Conservation (phyloP, 2,888 invertebrate species). For the Neoascia interrupta region DNA sequence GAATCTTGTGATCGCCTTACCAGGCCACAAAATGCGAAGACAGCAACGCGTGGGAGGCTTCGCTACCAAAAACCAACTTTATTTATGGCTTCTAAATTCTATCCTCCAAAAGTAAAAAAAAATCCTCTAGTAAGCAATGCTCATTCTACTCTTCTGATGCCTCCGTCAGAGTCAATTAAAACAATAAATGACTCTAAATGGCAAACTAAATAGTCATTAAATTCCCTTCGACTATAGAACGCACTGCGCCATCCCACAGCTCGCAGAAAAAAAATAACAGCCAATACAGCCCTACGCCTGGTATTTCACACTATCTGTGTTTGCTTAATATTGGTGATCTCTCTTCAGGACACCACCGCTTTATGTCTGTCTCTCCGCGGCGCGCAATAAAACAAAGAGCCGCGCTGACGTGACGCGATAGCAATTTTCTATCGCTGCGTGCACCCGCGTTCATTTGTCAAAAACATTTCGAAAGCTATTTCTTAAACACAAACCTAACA, state of each 20-base stretch:
- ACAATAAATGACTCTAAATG: slow-evolving; percentile 31
- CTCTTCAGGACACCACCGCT: slow-evolving; percentile 38
- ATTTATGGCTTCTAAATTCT: too few species aligned
- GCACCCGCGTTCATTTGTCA: slow-evolving; percentile 2
- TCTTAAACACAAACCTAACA: background rate
- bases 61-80: too few species aligned
- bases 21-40: too few species aligned
- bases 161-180: slow-evolving; percentile 27
- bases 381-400: background rate
- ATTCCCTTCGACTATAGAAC: slow-evolving; percentile 15
- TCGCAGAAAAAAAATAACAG: slow-evolving; percentile 47
- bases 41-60: too few species aligned
- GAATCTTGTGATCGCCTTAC: too few species aligned
- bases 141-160: too few species aligned
- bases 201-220: background rate
- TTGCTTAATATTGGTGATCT: slow-evolving; percentile 50
- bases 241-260: slow-evolving; percentile 4
- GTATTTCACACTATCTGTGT: slow-evolving; percentile 65
- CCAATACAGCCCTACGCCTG: slow-evolving; percentile 56
- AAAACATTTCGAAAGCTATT: slow-evolving; percentile 22
- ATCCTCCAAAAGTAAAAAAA: too few species aligned
- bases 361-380: too few species aligned
- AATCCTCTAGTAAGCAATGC: too few species aligned
- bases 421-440: background rate
- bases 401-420: background rate